These are phyloP conservation scores for Coremacera marginata DNA, from an alignment of 2,888 invertebrate species.

Conservation along the genomic window DNA sequence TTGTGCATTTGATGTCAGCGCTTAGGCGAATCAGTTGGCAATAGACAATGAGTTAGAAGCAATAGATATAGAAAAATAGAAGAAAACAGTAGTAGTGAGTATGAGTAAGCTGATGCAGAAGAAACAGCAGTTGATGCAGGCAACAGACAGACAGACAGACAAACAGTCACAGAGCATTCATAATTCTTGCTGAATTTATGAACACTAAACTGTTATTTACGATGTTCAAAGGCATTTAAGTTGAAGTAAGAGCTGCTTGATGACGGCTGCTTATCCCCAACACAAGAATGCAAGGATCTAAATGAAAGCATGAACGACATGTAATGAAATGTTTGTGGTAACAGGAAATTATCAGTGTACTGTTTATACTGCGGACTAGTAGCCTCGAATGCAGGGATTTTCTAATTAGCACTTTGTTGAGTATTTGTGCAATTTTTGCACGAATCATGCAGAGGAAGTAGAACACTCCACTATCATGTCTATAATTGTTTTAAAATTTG, in stretches of 20 bases:
- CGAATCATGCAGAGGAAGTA: too few relatives aligned
- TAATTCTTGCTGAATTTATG: slow-evolving; percentile 65
- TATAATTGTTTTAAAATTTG: too few relatives aligned
- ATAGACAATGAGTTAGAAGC: neutral
- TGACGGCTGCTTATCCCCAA: neutral
- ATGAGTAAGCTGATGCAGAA: neutral
- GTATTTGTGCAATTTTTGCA: too few relatives aligned
- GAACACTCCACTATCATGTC: too few relatives aligned
- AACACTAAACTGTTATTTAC: slow-evolving; percentile 66
- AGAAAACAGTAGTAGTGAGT: neutral
- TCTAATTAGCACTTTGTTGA: too few relatives aligned
- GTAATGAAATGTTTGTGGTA: too few relatives aligned
- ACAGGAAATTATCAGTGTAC: too few relatives aligned
- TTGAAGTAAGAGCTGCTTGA: neutral
- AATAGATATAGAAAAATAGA: neutral
- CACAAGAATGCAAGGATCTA: too few relatives aligned
- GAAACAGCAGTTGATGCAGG: neutral
- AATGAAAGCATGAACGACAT: too few relatives aligned
- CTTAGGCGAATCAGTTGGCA: neutral
- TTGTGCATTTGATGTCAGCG: slow-evolving; percentile 20
- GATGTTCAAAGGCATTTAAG: slow-evolving; percentile 62
- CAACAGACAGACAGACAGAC: slow-evolving; percentile 5
- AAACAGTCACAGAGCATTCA: slow-evolving; percentile 54
- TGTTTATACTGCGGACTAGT: too few relatives aligned
- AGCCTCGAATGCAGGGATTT: too few relatives aligned